These are phyloP conservation scores for Zaprionus kolodkinae DNA, from an alignment of 1,140 invertebrate species.

Conservation along the genomic window DNA sequence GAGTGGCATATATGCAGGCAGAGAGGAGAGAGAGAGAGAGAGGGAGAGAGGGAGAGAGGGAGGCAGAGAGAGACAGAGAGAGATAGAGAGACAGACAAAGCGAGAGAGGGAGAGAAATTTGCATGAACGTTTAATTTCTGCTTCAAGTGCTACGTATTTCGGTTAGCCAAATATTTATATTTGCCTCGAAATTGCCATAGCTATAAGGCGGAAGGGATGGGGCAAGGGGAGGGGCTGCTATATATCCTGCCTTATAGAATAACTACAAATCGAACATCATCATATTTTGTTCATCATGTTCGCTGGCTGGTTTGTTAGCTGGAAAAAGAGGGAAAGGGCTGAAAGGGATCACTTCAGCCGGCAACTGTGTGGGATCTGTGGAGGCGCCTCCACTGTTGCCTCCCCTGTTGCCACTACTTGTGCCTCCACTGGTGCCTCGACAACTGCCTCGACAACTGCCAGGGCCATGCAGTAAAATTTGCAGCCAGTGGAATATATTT, in stretches of 20 bases:
- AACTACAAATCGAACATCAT: slow-evolving; percentile 75
- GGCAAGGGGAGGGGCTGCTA: neutral
- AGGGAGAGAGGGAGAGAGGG: neutral
- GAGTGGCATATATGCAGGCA: neutral
- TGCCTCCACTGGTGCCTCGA: slow-evolving; percentile 14
- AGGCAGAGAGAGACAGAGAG: neutral
- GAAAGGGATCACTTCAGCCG: neutral
- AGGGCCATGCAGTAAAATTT: slow-evolving; percentile 4
- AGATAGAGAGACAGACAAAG: neutral
- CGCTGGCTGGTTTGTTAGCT: slow-evolving; percentile 63
- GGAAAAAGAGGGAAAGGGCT: no score
- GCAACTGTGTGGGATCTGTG: neutral
- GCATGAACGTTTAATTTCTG: slow-evolving; percentile 63
- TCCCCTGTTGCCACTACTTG: slow-evolving; percentile 33
- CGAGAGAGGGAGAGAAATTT: slow-evolving; percentile 41
- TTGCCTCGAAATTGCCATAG: slow-evolving; percentile 32
- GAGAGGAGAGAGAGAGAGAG: neutral
- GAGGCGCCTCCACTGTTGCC: neutral
- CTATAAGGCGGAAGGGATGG: neutral
- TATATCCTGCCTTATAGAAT: slow-evolving; percentile 41
- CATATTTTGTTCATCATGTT: slow-evolving; percentile 75
- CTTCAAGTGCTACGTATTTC: slow-evolving; percentile 49
- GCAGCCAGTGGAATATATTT: slow-evolving; percentile 39
- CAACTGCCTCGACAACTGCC: slow-evolving; percentile 34
- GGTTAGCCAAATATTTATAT: slow-evolving; percentile 63